Percentiles rank a stretch among this genome's conserved stretches.
Conservation (phyloP, 2,888 invertebrate species). For the Drosophila phalerata region DNA sequence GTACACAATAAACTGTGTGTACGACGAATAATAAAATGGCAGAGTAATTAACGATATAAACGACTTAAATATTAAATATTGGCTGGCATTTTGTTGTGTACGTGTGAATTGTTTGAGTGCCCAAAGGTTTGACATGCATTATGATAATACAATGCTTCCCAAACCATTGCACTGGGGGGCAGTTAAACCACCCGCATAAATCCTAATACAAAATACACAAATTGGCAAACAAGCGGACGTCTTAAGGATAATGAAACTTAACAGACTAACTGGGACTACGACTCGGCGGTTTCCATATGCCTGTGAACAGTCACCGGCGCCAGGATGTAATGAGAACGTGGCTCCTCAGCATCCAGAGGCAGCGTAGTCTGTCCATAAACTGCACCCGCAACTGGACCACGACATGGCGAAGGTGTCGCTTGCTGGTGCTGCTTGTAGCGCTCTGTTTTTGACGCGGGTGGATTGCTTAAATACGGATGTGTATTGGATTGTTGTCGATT, state of each 20-base stretch:
- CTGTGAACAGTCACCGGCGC: constrained; percentile 96
- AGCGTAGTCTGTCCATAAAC: constrained; percentile 82
- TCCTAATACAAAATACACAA: constrained; percentile 53
- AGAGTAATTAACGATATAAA: constrained; percentile 62
- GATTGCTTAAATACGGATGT: constrained; percentile 83
- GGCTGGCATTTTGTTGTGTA: constrained; percentile 63
- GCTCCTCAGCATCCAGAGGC: constrained; percentile 69
- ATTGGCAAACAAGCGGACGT: constrained; percentile 80
- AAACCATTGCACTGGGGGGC: constrained; percentile 30
- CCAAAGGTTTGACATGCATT: background rate
- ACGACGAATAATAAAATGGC: constrained; percentile 66
- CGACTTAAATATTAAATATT: constrained; percentile 54
- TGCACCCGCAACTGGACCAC: constrained; percentile 43
- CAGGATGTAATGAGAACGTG: constrained; percentile 88
- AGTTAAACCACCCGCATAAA: constrained; percentile 66
- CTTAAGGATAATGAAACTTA: constrained; percentile 51
- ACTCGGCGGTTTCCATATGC: constrained; percentile 91
- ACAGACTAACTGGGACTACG: constrained; percentile 72
- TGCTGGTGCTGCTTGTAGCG: constrained; percentile 69
- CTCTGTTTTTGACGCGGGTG: constrained; percentile 83
- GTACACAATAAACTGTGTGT: constrained; percentile 42
- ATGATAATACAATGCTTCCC: constrained; percentile 4
- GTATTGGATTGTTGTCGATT: constrained; percentile 73
- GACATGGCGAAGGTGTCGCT: constrained; percentile 70
- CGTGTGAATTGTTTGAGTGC: constrained; percentile 17